Conservation (phyloP, 2,797 vertebrate species). For the Synanceia verrucosa region DNA sequence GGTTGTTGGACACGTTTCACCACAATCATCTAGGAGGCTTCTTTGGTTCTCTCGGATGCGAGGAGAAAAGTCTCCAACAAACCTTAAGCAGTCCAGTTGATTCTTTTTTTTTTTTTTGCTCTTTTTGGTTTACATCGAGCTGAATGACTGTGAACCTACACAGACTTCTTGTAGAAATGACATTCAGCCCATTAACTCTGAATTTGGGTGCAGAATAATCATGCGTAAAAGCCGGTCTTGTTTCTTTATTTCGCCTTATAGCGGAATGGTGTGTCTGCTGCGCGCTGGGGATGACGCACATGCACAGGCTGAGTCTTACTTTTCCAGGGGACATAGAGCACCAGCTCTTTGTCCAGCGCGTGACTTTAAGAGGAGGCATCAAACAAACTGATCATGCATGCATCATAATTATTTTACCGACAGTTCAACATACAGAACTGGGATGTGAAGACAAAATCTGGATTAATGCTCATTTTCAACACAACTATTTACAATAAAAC, state of each 20-base stretch:
- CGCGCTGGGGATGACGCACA: background rate
- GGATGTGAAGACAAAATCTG: background rate
- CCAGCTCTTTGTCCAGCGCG: background rate
- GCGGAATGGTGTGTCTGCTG: conserved; percentile 33
- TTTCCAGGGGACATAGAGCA: background rate
- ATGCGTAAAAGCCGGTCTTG: conserved; percentile 56
- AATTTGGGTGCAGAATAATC: background rate
- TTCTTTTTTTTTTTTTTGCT: too few species aligned
- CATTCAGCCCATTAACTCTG: background rate
- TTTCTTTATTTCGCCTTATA: background rate
- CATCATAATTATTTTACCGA: too few species aligned
- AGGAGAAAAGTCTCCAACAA: too few species aligned
- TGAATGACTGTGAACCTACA: too few species aligned
- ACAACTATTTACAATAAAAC: background rate
- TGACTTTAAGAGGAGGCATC: background rate
- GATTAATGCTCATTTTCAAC: background rate
- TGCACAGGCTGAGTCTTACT: background rate
- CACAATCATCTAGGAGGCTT: too few species aligned
- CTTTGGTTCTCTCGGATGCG: too few species aligned
- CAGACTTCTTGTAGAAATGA: background rate
- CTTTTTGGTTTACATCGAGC: too few species aligned
- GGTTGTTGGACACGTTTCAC: too few species aligned
- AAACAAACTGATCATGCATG: background rate
- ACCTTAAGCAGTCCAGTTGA: too few species aligned
- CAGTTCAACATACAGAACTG: background rate